Base-by-base conservation (phyloP, 2,797 vertebrate genomes). In the Forpus xanthops region DNA sequence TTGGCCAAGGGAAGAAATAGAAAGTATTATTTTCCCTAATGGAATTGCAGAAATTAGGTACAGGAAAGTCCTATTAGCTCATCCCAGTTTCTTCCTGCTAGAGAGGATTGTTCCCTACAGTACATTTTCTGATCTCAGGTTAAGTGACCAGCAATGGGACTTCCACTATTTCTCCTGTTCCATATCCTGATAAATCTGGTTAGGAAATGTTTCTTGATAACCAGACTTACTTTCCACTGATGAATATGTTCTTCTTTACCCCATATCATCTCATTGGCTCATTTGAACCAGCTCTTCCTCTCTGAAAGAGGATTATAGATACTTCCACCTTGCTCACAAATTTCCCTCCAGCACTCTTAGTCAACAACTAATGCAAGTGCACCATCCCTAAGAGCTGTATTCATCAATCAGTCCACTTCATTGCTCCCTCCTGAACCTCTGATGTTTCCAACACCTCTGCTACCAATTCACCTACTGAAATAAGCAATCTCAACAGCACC, bases 11-110 rank as follows among this genome's bases (percentile, higher is more conserved):
- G n/a, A 50, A 75, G 67, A 45, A 90, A 62, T 3, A 42, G 72
- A n/a, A 85, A 90, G 68, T 1, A 8, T 66, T 78, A 76, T 86
- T 96, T 97, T 94, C 92, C 95, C 49, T 65, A 30, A 11, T 21
- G 88, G 92, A 94, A 56, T 21, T 85, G 77, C 74, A 95, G 88
- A 85, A 90, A 86, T 90, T 20, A 64, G 74, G 70, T 25, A 61
- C 33, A 56, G 96, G 96, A 96, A 96, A 95, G 77, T 96, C 78
- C 88, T 74, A n/a, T 93, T 83, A 92, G 87, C 88, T 96, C 94
- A 92, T 79, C 77, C 71, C 5, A 5, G 17, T 52, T 28, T 62
- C 49, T 74, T 67, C 91, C 94, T 90, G 82, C 60, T 19, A 28
- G 14, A 39, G 35, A 92, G 41, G 52, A 55, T 53, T 92, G 49